A percentile compares a stretch with the other conserved stretches of the same genome.
Conservation (phyloP, 2,888 invertebrate species). For the Thelaira solivaga region DNA sequence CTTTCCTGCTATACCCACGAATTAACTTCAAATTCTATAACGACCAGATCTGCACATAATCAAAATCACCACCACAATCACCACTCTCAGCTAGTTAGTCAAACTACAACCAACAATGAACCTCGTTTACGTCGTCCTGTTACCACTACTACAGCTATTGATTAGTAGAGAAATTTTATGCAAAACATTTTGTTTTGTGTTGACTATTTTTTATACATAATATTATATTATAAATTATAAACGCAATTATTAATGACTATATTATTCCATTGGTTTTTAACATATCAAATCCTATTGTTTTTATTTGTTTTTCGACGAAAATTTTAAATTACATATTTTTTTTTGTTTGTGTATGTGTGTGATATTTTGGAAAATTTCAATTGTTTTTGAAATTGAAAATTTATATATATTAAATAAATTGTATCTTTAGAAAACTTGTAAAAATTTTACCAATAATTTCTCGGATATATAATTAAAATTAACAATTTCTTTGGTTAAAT, state of each 20-base stretch:
- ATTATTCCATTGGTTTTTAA: background rate
- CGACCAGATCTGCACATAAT: constrained; percentile 15
- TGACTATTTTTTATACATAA: constrained; percentile 19
- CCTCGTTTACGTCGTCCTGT: constrained; percentile 58
- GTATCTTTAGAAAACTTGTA: background rate
- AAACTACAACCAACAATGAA: constrained; percentile 53
- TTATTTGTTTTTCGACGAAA: no score
- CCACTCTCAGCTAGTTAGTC: constrained; percentile 52
- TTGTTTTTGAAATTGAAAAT: background rate
- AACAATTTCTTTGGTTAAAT: no score
- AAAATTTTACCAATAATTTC: no score
- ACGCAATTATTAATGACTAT: background rate
- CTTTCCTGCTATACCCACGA: constrained; percentile 75
- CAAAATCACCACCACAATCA: constrained; percentile 34
- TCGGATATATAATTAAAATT: no score
- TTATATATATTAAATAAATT: background rate
- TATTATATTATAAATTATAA: constrained; percentile 9
- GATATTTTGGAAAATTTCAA: background rate
- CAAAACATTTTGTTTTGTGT: constrained; percentile 10
- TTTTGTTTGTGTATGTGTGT: background rate
- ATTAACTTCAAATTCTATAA: constrained; percentile 61
- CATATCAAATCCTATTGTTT: background rate
- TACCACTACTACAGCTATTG: constrained; percentile 56
- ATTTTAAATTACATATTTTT: background rate
- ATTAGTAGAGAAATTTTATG: constrained; percentile 51